These are phyloP conservation scores for Heterocephalus glaber DNA, from an alignment of 2,113 vertebrate genomes.

Conservation along the genomic window DNA sequence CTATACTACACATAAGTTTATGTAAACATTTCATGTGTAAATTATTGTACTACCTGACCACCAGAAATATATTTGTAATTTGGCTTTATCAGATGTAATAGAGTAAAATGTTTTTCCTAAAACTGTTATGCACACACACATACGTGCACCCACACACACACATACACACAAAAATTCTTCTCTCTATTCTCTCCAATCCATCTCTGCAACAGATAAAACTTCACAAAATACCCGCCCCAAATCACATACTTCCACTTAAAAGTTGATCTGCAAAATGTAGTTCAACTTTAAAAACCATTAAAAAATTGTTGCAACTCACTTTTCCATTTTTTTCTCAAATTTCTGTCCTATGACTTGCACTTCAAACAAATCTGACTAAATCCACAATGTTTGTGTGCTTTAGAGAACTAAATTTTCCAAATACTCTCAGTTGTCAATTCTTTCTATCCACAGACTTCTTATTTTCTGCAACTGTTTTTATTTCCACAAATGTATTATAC, in stretches of 20 bases:
- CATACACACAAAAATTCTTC: neutral
- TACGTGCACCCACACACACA: neutral
- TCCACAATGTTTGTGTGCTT: neutral
- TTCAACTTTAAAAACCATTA: neutral
- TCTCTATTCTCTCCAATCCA: neutral
- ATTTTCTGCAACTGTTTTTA: neutral
- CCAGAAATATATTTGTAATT: neutral
- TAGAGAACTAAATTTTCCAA: neutral
- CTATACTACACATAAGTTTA: neutral
- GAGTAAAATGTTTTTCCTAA: neutral
- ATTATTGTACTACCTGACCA: neutral
- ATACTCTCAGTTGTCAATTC: neutral
- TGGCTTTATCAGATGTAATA: neutral
- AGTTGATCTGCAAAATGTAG: neutral
- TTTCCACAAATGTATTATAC: constrained; percentile 26
- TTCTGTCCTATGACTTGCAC: neutral
- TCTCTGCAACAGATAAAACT: neutral
- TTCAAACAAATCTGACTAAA: neutral
- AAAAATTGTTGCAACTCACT: neutral
- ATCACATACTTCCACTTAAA: constrained; percentile 1
- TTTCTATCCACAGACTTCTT: neutral
- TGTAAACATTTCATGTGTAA: neutral
- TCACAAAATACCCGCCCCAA: neutral
- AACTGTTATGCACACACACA: neutral
- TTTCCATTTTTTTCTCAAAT: constrained; percentile 8